Conservation (phyloP, 2,888 invertebrate genomes). For the Spatulosminthurus flaviceps region DNA sequence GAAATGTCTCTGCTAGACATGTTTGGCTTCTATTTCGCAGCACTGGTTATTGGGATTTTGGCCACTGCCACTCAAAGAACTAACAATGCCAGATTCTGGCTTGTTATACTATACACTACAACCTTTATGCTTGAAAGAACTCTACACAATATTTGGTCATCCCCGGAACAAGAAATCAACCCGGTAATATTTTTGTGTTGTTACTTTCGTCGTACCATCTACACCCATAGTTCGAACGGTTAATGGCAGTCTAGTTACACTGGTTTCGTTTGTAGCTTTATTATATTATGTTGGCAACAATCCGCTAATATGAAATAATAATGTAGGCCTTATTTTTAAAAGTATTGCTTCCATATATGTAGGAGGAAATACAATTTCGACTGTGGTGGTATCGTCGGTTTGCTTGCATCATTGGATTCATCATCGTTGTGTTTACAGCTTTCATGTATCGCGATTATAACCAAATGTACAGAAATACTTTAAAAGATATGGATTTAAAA, state of each 20-base stretch:
- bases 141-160: constrained; percentile 49
- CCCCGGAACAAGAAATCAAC: constrained; percentile 33
- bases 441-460: constrained; percentile 45
- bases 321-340: too few relatives aligned
- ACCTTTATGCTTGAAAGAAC: constrained; percentile 69
- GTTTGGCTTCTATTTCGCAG: constrained; percentile 71
- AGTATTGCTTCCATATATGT: constrained; percentile 6
- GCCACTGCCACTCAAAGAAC: constrained; percentile 72
- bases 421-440: constrained; percentile 37
- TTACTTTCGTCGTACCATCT: background rate
- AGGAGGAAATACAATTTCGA: constrained; percentile 49
- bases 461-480: constrained; percentile 46
- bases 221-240: too few relatives aligned
- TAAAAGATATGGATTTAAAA: constrained; percentile 49
- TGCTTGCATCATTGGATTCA: constrained; percentile 30
- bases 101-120: constrained; percentile 69
- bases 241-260: too few relatives aligned
- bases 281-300: too few relatives aligned
- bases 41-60: constrained; percentile 70
- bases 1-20: constrained; percentile 75
- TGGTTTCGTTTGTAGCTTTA: too few relatives aligned
- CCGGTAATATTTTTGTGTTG: constrained; percentile 49
- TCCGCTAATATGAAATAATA: too few relatives aligned
- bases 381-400: constrained; percentile 44
- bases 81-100: constrained; percentile 69